Conservation (phyloP, 2,113 vertebrate genomes). For the Podiceps cristatus region DNA sequence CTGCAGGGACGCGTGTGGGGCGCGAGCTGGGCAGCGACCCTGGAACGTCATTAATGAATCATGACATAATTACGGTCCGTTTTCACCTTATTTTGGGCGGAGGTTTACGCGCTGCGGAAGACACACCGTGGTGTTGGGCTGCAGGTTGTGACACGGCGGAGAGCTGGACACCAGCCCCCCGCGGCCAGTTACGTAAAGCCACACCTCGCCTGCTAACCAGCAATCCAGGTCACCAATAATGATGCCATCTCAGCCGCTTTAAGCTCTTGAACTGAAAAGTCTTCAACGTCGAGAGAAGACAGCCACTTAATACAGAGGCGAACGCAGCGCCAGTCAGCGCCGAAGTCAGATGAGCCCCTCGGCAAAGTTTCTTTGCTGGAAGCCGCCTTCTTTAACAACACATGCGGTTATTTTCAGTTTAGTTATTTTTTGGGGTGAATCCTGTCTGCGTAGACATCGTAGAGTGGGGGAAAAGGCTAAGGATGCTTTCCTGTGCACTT, state of each 20-base stretch:
- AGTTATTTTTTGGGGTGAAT: background rate
- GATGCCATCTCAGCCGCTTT: background rate
- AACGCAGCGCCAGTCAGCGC: fast-evolving
- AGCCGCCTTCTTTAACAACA: background rate
- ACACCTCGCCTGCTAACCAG: background rate
- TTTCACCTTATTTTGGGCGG: background rate
- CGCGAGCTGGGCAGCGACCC: fast-evolving
- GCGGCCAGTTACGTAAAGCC: background rate
- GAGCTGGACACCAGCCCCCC: background rate
- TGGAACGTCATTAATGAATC: background rate
- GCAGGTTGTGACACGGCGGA: background rate
- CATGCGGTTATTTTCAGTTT: background rate
- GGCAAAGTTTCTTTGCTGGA: background rate
- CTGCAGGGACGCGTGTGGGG: background rate
- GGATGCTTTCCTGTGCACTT: background rate
- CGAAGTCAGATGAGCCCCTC: background rate
- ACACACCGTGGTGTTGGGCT: fast-evolving
- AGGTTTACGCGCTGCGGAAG: background rate
- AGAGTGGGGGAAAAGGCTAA: fast-evolving
- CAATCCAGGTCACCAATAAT: background rate
- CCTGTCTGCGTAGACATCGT: background rate
- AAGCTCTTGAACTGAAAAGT: conserved; percentile 3
- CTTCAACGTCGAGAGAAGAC: background rate
- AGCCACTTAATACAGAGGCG: background rate
- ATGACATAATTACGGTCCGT: fast-evolving